A percentile compares a stretch with the other conserved stretches of the same genome.
These are phyloP conservation scores for Antheraea mylitta DNA, from an alignment of 1,140 invertebrate genomes.

Conservation along the genomic window DNA sequence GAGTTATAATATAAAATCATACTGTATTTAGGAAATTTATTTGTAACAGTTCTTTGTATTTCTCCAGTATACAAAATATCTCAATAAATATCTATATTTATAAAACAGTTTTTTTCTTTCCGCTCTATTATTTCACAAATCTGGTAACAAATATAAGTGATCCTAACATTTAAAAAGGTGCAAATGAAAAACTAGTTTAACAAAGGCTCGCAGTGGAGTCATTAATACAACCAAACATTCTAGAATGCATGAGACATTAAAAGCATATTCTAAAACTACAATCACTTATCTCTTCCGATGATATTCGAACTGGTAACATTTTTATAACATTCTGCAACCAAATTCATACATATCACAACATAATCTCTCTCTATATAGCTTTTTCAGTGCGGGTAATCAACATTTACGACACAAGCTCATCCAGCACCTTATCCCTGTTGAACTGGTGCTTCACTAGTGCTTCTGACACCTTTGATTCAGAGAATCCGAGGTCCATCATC, in stretches of 20 bases:
- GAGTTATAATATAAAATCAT: no score
- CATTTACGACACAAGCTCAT: constrained; percentile 87
- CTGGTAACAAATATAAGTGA: no score
- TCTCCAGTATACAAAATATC: no score
- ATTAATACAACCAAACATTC: background rate
- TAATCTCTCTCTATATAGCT: background rate
- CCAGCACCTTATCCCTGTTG: constrained; percentile 92
- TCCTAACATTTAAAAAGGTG: background rate
- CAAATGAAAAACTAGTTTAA: background rate
- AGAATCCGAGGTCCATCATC: constrained; percentile 90
- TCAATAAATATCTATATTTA: no score
- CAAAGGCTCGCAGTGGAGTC: background rate
- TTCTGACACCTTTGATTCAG: constrained; percentile 85
- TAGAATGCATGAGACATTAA: background rate
- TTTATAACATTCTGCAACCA: background rate
- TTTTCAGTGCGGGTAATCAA: background rate
- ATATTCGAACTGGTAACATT: background rate
- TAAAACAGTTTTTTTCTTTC: no score
- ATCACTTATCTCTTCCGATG: background rate
- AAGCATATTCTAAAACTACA: background rate
- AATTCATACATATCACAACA: background rate
- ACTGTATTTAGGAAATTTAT: no score
- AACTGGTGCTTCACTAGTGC: constrained; percentile 88
- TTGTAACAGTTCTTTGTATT: no score
- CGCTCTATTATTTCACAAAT: no score